Percentiles rank a stretch among this genome's conserved stretches.
phyloP scores from a whole-genome alignment of 2,797 vertebrate species.

The Pangasius larnaudii region DNA sequence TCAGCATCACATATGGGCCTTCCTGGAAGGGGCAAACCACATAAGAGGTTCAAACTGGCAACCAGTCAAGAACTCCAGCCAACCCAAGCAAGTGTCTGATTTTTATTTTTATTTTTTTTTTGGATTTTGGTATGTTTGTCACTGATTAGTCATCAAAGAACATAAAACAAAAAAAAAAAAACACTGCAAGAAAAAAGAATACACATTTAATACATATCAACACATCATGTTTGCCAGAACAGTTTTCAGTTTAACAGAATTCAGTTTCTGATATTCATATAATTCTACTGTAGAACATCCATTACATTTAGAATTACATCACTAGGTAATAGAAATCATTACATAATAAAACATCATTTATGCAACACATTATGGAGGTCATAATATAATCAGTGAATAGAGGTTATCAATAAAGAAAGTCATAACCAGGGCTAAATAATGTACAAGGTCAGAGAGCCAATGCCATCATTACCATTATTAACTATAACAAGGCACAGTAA shows the following conservation, averaged over 20 bases:
- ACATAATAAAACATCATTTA: conserved; percentile 18
- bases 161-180: not conserved
- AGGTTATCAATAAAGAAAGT: conserved; percentile 32
- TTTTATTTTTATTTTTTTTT: not conserved
- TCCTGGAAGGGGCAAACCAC: conserved; percentile 82
- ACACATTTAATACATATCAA: conserved; percentile 18
- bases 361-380: conserved; percentile 25
- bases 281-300: not conserved
- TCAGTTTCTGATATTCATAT: not conserved
- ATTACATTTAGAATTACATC: conserved; percentile 26
- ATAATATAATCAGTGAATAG: conserved; percentile 23
- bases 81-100: conserved; percentile 20
- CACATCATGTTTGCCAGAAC: not conserved
- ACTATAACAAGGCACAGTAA: conserved; percentile 11
- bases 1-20: conserved; percentile 99
- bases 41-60: conserved; percentile 51
- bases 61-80: conserved; percentile 23
- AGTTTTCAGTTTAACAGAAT: not conserved
- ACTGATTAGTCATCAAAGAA: not conserved
- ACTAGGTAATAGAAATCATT: conserved; percentile 15
- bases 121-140: not conserved
- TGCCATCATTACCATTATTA: not conserved
- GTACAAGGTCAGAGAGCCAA: not conserved
- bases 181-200: not conserved
- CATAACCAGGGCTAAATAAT: conserved; percentile 17